Base-by-base conservation (phyloP, 1,140 invertebrate genomes). In the Polyergus mexicanus region DNA sequence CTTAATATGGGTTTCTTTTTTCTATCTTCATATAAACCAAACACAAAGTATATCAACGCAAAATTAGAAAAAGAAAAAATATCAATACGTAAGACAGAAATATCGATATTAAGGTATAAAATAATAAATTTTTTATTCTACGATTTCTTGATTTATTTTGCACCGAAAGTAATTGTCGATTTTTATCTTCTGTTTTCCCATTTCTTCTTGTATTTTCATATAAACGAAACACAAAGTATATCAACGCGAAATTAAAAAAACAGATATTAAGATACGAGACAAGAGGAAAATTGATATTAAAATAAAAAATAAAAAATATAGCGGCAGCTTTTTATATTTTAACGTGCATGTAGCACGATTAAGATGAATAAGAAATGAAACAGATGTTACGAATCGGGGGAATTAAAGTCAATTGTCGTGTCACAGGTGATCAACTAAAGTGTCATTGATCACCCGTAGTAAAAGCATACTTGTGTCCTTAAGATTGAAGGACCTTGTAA, bases 401-500 rank as follows among this genome's bases (percentile, higher is more conserved):
- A 44, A 47, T 83, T 58, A 60, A 32, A 74, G n/a, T 83, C 28
- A 71, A n/a, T 71, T 71, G 38, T 60, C 25, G 38, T 47, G n/a
- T 72, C 28, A 60, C 68, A 83, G 54, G 68, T 60, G 78, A 74
- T 38, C 47, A 51, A 28, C 71, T 58, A 60, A 72, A 54, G 38
- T 38, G 19, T 60, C 54, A 68, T 60, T 56, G 68, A 83, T 84
- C 47, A 76, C 16, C 56, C 28, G 62, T 28, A 25, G 41, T 16
- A 32, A 22, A 25, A 47, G 28, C 58, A 7, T 3, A 35, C 19
- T 44, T 38, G 8, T 41, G 16, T 3, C 47, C 51, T 11, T 44
- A 19, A 69, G 60, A 80, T 80, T 65, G 68, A 85, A 68, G 51
- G 84, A 80, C 16, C 22, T 28, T 13, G 56, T 35, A 51, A 44